Conservation (phyloP, 2,113 vertebrate species). For the Typhlomys cinereus region DNA sequence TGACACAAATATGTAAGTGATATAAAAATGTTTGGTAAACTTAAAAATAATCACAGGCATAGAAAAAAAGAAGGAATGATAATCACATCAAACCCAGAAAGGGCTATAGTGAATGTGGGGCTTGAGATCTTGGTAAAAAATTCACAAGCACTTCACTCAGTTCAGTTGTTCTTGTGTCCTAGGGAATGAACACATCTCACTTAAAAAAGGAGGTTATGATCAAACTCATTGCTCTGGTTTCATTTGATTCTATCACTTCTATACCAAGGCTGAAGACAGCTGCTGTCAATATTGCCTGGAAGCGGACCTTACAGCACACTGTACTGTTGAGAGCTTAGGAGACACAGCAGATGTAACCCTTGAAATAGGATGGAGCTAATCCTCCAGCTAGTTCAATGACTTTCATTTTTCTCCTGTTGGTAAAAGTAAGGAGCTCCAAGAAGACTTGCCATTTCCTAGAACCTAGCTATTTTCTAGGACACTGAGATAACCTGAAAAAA, state of each 20-base stretch:
- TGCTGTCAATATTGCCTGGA: neutral
- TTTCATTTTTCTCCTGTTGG: neutral
- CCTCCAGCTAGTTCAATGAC: neutral
- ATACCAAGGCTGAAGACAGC: neutral
- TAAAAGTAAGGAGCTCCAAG: neutral
- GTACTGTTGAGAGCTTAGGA: neutral
- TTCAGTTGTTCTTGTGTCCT: neutral
- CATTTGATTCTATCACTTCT: neutral
- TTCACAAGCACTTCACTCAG: neutral
- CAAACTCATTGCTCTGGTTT: neutral
- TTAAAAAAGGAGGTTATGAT: rapidly evolving
- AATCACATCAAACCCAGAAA: neutral
- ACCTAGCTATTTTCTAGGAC: neutral
- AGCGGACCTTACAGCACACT: neutral
- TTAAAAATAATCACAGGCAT: neutral
- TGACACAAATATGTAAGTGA: neutral
- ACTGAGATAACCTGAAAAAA: neutral
- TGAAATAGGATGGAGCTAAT: neutral
- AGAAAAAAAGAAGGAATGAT: neutral
- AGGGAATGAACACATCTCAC: neutral
- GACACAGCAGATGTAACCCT: neutral
- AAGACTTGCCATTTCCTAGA: neutral
- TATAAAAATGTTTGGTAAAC: constrained; percentile 4
- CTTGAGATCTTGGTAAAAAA: neutral
- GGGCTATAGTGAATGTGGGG: neutral